Percentiles rank a stretch among this genome's conserved stretches.
Conservation (phyloP, 2,113 vertebrate species). For the Oreochromis aureus region DNA sequence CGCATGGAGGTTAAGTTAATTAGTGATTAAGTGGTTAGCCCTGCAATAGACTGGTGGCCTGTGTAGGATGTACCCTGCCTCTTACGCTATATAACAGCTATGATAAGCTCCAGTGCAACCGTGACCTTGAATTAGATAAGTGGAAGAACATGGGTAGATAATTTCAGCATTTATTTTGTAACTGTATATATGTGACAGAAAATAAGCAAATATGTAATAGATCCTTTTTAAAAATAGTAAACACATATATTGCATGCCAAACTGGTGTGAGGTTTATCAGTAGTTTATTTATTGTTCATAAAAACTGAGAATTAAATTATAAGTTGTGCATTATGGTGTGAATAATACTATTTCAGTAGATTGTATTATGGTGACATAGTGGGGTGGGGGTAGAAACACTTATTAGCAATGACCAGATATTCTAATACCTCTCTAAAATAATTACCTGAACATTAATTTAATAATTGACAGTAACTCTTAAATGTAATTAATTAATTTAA, state of each 20-base stretch:
- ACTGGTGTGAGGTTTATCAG: not conserved
- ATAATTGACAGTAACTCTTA: not conserved
- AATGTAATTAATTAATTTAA: not conserved
- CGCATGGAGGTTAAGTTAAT: not conserved
- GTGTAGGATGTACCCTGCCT: not conserved
- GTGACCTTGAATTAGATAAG: not conserved
- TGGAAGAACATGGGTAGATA: not conserved
- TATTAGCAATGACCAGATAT: not conserved
- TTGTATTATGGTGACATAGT: not conserved
- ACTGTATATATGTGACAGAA: not conserved
- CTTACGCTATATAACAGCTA: not conserved
- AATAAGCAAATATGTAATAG: not conserved
- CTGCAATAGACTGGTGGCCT: not conserved
- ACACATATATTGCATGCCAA: accelerated
- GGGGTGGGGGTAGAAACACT: not conserved
- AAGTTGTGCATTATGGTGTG: not conserved
- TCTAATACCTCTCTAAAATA: not conserved
- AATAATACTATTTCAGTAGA: not conserved
- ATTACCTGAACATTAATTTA: accelerated
- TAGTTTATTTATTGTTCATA: not conserved
- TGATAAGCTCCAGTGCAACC: not conserved
- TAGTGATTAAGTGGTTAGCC: not conserved
- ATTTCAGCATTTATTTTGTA: not conserved
- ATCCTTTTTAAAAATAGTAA: not conserved
- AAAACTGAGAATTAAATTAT: not conserved